A percentile compares a stretch with the other conserved stretches of the same genome.
phyloP scores from a whole-genome alignment of 1,140 invertebrate species.

The Argopecten irradians region DNA sequence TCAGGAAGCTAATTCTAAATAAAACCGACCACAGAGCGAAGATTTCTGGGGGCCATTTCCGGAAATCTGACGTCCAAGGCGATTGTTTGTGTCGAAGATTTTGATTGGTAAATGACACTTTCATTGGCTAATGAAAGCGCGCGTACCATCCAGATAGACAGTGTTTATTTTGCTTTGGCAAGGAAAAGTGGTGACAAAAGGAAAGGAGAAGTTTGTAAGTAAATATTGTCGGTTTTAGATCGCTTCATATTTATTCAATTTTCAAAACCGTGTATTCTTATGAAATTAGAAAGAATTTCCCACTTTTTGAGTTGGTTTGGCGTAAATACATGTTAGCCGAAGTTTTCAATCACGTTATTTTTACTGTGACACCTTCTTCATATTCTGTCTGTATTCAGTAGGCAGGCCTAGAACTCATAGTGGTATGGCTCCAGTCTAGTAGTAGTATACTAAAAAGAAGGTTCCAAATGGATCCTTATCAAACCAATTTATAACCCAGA shows the following conservation, averaged over 20 bases:
- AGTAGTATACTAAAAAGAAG: no score
- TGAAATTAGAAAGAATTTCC: no score
- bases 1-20: not conserved
- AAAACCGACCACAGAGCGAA: not conserved
- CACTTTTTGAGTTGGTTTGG: no score
- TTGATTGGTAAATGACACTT: not conserved
- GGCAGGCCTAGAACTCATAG: no score
- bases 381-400: no score
- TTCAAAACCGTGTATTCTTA: no score
- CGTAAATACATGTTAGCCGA: no score
- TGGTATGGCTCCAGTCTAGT: no score
- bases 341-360: no score
- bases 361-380: no score
- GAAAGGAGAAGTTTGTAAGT: not conserved
- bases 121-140: not conserved
- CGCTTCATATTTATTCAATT: not conserved
- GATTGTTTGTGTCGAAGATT: not conserved
- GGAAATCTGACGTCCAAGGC: not conserved
- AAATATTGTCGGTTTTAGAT: not conserved
- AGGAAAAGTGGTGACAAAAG: conserved; percentile 21
- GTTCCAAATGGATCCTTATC: no score
- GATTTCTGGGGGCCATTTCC: conserved; percentile 20
- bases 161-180: conserved; percentile 10
- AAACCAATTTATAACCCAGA: no score
- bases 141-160: not conserved